These are phyloP conservation scores for Nanorana parkeri DNA, from an alignment of 2,113 vertebrate species.

Conservation along the genomic window DNA sequence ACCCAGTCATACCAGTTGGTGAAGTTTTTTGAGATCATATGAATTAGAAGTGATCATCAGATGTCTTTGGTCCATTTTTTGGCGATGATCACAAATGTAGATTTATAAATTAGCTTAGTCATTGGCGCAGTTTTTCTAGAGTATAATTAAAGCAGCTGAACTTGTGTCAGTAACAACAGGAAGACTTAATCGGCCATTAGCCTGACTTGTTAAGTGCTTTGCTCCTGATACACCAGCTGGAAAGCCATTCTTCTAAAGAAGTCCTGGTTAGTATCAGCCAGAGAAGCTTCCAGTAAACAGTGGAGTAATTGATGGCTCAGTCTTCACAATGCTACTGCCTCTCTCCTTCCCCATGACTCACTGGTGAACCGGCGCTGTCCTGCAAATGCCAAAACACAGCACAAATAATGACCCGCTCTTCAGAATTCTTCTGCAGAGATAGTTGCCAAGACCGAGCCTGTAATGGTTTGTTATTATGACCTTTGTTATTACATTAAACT, in stretches of 20 bases:
- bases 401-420: slow-evolving; percentile 80
- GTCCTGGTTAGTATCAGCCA: slow-evolving; percentile 82
- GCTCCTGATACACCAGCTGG: slow-evolving; percentile 68
- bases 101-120: too few species aligned
- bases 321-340: slow-evolving; percentile 76
- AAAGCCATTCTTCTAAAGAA: slow-evolving; percentile 73
- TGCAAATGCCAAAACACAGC: slow-evolving; percentile 84
- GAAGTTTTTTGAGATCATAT: too few species aligned
- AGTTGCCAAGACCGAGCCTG: slow-evolving; percentile 83
- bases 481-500: slow-evolving; percentile 95
- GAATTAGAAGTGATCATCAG: too few species aligned
- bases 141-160: slow-evolving; percentile 2
- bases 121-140: not conserved
- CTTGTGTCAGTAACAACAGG: slow-evolving; percentile 59
- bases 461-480: slow-evolving; percentile 98
- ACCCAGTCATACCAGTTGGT: too few species aligned
- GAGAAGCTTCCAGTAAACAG: slow-evolving; percentile 85
- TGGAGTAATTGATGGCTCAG: slow-evolving; percentile 80
- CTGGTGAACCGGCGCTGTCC: slow-evolving; percentile 78
- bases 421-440: slow-evolving; percentile 79
- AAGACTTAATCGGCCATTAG: slow-evolving; percentile 70
- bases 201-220: slow-evolving; percentile 57
- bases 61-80: too few species aligned
- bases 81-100: too few species aligned
- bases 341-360: slow-evolving; percentile 76